Evolutionary conservation across 2,888 invertebrate species (phyloP), one percentile per base, ranked within the genome.

Genomic region (Eupithecia abbreviata): DNA sequence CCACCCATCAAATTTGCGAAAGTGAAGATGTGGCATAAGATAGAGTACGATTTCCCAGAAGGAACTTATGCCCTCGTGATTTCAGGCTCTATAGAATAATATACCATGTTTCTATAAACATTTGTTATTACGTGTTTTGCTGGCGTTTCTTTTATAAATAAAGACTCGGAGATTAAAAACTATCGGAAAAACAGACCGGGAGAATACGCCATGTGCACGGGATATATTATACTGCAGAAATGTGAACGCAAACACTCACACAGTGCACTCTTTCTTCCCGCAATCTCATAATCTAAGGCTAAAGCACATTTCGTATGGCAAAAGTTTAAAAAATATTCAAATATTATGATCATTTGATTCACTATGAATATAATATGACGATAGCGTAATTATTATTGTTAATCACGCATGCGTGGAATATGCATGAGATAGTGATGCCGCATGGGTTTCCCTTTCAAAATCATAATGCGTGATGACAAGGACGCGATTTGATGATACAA

Each of bases 361-460:
- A 18, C 10, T 45, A 18, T 12, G 30, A 30, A 30, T 30, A 30
- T 30, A 30, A 30, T 30, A 30, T 1, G 67, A 4, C 43, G 78
- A 75, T 78, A 78, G 73, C 47, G 70, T 73, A 72, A 66, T 71
- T 43, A 15, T 71, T 18, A 18, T 68, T 67, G 72, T 74, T 71
- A 66, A 12, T 7, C 62, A 65, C 43, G 65, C 80, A 80, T 82
- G 82, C 72, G 67, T 77, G 72, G 82, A 80, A 81, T 82, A 79
- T 70, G 47, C 68, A 79, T 73, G 73, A 71, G 77, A 67, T 78
- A 72, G 75, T 71, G 51, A 75, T 78, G 76, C 58, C 30, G 18
- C 66, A 62, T 55, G 67, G 71, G 62, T 81, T 82, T 81, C 75
- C 74, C 81, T 82, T 82, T 82, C 72, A 74, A 74, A 76, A 75